Base-by-base conservation (phyloP, 2,797 vertebrate genomes). In the Dendrocincla fuliginosa region DNA sequence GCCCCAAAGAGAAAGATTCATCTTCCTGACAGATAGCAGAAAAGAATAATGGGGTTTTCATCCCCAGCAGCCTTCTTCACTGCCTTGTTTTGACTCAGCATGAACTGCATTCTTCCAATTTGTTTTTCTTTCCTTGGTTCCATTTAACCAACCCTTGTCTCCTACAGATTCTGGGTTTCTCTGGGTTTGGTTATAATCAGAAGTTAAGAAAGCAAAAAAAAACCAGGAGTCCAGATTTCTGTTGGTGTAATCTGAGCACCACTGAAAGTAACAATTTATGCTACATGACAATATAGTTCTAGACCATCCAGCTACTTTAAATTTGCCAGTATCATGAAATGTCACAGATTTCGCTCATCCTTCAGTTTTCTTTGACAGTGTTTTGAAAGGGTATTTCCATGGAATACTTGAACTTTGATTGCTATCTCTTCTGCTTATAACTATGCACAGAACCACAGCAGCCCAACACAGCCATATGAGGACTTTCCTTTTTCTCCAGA, bases 401-500 rank as follows among this genome's bases (percentile, higher is more conserved):
- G 65, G 25, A 89, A 59, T 32, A 46, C 59, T 44, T 84, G 87
- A 94, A 91, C 83, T 87, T 93, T 71, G 78, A 84, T 61, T 84
- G 25, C 47, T 55, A 28, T 70, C 61, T 70, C 69, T 55, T 73
- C 53, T 33, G 32, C 39, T 84, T 59, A 52, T 75, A 70, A 79
- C 75, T 47, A 47, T 59, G 63, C 76, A 55, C 35, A 52, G 67
- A 41, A 86, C 32, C 76, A 47, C 32, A 83, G 65, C 60, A 80
- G 71, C 60, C 76, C 56, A 81, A 23, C 0, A 1, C 0, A 60
- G 1, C 16, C 35, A 61, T 9, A 25, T 0, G 3, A 53, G 2
- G 37, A 14, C 25, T 73, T 33, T 55, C n/a, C 50, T 56, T 59
- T 79, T 79, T 47, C 35, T 77, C 24, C 84, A 64, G 35, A 52